A percentile compares a stretch with the other conserved stretches of the same genome.
Evolutionary conservation across 2,113 vertebrate genomes (phyloP).

Genomic region (Electrona antarctica): DNA sequence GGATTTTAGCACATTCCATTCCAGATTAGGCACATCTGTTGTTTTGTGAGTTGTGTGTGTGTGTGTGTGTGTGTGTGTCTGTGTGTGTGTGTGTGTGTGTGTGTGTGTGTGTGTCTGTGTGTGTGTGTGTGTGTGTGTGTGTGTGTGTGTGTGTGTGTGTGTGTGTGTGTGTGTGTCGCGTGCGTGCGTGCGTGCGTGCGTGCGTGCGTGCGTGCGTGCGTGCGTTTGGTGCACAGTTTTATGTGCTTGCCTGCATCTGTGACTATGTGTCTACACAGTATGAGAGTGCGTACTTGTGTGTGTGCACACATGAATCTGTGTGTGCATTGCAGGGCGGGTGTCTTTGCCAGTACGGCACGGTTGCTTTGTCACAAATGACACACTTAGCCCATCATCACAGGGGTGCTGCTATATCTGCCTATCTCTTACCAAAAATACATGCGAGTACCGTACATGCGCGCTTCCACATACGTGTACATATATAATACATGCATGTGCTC

Average conservation of each 20-base stretch:
- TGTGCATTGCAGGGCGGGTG: not conserved
- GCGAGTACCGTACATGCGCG: too few species aligned
- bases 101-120: constrained; percentile 43
- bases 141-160: constrained; percentile 41
- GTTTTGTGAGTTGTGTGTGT: constrained; percentile 23
- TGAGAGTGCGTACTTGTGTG: not conserved
- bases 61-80: constrained; percentile 46
- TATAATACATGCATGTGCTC: too few species aligned
- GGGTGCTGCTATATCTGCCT: too few species aligned
- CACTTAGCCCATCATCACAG: too few species aligned
- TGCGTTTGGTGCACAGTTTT: not conserved
- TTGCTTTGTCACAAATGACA: too few species aligned
- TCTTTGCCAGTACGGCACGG: not conserved
- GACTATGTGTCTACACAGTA: too few species aligned
- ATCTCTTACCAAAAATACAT: too few species aligned
- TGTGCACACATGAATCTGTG: constrained; percentile 5
- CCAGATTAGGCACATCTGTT: constrained; percentile 62
- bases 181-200: constrained; percentile 10
- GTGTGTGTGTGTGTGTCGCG: constrained; percentile 33
- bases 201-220: not conserved
- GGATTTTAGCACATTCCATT: constrained; percentile 66
- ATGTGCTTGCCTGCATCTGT: too few species aligned
- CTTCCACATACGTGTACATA: too few species aligned
- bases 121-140: constrained; percentile 43
- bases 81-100: constrained; percentile 46